A percentile compares a stretch with the other conserved stretches of the same genome.
These are phyloP conservation scores for Apotomis betuletana DNA, from an alignment of 2,888 invertebrate genomes.

Conservation along the genomic window DNA sequence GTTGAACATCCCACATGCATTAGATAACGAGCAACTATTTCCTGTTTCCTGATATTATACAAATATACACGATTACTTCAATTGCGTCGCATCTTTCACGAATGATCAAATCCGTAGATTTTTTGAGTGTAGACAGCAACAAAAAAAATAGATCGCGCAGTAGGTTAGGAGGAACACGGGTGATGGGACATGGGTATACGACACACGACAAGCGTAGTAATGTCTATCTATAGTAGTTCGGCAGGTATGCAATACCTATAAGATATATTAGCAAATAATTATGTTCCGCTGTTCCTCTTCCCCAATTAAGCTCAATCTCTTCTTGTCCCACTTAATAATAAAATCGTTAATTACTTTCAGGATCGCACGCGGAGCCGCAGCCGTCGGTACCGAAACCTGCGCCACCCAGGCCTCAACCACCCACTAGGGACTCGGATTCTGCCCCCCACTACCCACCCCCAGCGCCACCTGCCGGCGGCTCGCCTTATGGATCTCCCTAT, in stretches of 20 bases:
- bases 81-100: background rate
- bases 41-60: background rate
- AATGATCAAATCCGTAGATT: background rate
- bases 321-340: too few relatives aligned
- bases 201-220: too few relatives aligned
- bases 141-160: too few relatives aligned
- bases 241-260: too few relatives aligned
- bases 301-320: too few relatives aligned
- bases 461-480: conserved; percentile 64
- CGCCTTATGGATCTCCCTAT: conserved; percentile 46
- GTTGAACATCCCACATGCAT: background rate
- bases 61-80: background rate
- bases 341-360: conserved; percentile 52
- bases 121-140: too few relatives aligned
- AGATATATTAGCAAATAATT: too few relatives aligned
- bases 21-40: background rate
- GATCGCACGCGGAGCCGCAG: conserved; percentile 70
- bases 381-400: conserved; percentile 60
- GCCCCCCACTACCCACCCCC: conserved; percentile 76
- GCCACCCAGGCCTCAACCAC: conserved; percentile 62
- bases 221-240: too few relatives aligned
- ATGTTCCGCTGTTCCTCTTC: too few relatives aligned
- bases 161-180: too few relatives aligned
- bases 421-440: conserved; percentile 63
- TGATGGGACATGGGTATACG: too few relatives aligned